Evolutionary conservation across 2,888 invertebrate species (phyloP), one percentile per base, ranked within the genome.

Genomic region (Lepidochitona cinerea): DNA sequence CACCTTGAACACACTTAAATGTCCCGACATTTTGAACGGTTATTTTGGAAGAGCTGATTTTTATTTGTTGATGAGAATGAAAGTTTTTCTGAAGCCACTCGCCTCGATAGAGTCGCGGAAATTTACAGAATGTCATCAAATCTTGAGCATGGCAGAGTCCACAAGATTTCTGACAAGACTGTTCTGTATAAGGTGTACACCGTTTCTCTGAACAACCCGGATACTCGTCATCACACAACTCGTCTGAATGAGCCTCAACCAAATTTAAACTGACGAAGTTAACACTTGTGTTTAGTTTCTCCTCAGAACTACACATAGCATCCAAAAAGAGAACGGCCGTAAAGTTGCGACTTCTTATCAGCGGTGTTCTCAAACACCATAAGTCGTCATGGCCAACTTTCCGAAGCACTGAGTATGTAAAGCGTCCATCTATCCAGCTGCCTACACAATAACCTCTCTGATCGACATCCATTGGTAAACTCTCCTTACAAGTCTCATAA

Each of bases 181-280:
- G 76, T 14, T 75, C 75, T 29, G 81, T 80, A 59, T 79, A 77
- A 12, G 69, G 66, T 36, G 75, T 83, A 59, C 88, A 88, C 33
- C 78, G 75, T 33, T 81, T 77, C 14, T 78, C 74, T 7, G 74
- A 70, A 72, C 88, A 88, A n/a, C 77, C 75, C 0, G 75, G 67
- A 66, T 87, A 86, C 70, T 88, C 87, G 75, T 88, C 86, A n/a
- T 79, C 83, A 65, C 88, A 88, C 23, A 85, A 69, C 14, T 78
- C 77, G 18, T 79, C 71, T 70, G 81, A 83, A 9, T 76, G 54
- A 2, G 77, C 73, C 66, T 78, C 75, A 33, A 79, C 73, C 52
- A 88, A 74, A 23, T 81, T 75, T 26, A 87, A 70, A 6, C 74
- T 77, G 53, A 83, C 77, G 72, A 79, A 83, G 18, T 77, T 37